Percentiles rank a stretch among this genome's conserved stretches.
phyloP scores from a whole-genome alignment of 2,888 invertebrate genomes.

The Empis livida region DNA sequence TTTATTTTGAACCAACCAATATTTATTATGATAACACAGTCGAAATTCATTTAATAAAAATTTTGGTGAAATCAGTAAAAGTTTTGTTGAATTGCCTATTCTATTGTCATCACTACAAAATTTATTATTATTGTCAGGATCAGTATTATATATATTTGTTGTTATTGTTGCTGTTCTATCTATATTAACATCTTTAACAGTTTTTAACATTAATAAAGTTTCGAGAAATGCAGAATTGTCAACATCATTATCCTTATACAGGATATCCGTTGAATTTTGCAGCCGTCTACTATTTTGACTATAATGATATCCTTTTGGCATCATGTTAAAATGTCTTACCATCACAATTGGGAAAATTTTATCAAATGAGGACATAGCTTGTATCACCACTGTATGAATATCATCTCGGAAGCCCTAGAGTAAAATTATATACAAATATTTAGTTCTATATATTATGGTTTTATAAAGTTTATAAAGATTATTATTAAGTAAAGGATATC shows the following conservation, averaged over 20 bases:
- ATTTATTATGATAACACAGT: conserved; percentile 35
- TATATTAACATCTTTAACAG: not conserved
- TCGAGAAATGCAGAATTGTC: not conserved
- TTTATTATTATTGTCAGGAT: conserved; percentile 3
- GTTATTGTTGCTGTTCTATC: conserved; percentile 2
- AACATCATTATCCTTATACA: not conserved
- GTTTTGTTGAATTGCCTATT: conserved; percentile 9
- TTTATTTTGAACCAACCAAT: conserved; percentile 38
- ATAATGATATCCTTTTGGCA: conserved; percentile 9
- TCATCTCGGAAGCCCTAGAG: conserved; percentile 34
- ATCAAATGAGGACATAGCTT: conserved; percentile 35
- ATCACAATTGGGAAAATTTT: conserved; percentile 34
- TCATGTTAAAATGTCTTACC: conserved; percentile 32
- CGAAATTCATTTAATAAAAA: conserved; percentile 34
- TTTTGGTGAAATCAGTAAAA: conserved; percentile 29
- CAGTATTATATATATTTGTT: conserved; percentile 1
- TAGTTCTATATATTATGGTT: not conserved
- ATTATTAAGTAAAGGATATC: no score
- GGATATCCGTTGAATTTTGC: conserved; percentile 6
- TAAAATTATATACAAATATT: conserved; percentile 3
- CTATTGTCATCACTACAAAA: not conserved
- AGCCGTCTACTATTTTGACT: not conserved
- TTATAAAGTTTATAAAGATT: not conserved
- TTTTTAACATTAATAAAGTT: no score
- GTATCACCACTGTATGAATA: conserved; percentile 37